Percentiles rank a stretch among this genome's conserved stretches.
These are phyloP conservation scores for Seriola quinqueradiata DNA, from an alignment of 2,113 vertebrate genomes.

Conservation along the genomic window DNA sequence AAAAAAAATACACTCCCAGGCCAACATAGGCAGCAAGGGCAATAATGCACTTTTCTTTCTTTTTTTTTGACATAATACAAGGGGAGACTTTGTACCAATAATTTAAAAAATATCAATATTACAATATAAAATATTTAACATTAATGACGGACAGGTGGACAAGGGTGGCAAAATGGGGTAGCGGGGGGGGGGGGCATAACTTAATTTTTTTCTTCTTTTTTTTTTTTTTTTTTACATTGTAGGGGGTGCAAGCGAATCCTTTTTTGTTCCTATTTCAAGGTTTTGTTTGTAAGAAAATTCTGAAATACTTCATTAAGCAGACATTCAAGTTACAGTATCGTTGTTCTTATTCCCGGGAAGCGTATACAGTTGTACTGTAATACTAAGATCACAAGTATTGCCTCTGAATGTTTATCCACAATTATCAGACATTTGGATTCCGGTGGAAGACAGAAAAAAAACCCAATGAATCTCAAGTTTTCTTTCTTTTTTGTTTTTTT, in stretches of 20 bases:
- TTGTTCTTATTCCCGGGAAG: constrained; percentile 50
- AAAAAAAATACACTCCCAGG: constrained; percentile 53
- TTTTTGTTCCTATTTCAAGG: constrained; percentile 68
- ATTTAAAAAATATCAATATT: constrained; percentile 84
- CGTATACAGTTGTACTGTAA: constrained; percentile 69
- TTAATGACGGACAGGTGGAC: constrained; percentile 66
- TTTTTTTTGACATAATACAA: constrained; percentile 74
- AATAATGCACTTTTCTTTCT: constrained; percentile 85
- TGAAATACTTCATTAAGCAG: constrained; percentile 67
- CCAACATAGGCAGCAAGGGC: constrained; percentile 77
- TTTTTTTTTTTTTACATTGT: constrained; percentile 51
- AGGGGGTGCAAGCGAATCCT: constrained; percentile 49
- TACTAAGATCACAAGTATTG: constrained; percentile 75
- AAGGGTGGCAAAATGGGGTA: constrained; percentile 11
- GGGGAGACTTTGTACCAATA: constrained; percentile 80
- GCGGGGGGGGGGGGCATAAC: constrained; percentile 43
- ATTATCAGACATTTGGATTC: constrained; percentile 63
- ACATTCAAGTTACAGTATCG: constrained; percentile 81
- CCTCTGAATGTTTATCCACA: constrained; percentile 70
- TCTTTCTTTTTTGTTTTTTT: neutral
- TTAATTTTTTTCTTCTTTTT: constrained; percentile 45
- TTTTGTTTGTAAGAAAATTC: constrained; percentile 41
- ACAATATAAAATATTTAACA: constrained; percentile 84
- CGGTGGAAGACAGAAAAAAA: constrained; percentile 74
- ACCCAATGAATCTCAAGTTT: constrained; percentile 20